These are phyloP conservation scores for Bufo bufo DNA, from an alignment of 2,113 vertebrate genomes.

Conservation along the genomic window DNA sequence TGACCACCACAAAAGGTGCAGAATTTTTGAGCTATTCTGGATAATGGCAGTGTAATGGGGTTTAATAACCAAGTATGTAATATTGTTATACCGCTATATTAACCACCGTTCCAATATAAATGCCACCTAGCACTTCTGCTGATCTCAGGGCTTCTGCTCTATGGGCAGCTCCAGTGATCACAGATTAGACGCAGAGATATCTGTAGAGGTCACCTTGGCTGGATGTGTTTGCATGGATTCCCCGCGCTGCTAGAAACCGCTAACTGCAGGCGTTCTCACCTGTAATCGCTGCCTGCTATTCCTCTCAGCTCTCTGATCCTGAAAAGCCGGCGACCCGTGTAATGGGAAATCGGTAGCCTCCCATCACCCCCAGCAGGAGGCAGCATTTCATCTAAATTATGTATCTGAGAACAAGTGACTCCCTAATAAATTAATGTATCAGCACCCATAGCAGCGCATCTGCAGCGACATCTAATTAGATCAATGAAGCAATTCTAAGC, in stretches of 20 bases:
- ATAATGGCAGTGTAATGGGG: too few relatives aligned
- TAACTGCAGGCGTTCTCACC: background rate
- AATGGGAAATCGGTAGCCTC: background rate
- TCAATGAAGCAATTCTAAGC: background rate
- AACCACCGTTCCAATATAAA: background rate
- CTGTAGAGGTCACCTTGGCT: conserved; percentile 8
- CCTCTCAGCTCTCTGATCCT: background rate
- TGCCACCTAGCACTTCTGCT: background rate
- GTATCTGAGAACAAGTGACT: background rate
- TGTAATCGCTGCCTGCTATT: conserved; percentile 5
- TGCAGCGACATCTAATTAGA: background rate
- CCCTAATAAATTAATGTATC: background rate
- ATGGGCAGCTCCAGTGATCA: conserved; percentile 11
- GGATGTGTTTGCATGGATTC: conserved; percentile 7
- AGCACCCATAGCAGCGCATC: background rate
- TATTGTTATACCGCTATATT: too few relatives aligned
- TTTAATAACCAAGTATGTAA: background rate
- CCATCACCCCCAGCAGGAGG: background rate
- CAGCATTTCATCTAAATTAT: background rate
- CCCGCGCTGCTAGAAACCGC: background rate
- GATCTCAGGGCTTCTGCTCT: background rate
- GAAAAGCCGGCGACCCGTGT: background rate
- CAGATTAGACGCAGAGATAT: background rate
- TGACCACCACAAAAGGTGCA: too few relatives aligned
- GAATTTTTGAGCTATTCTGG: too few relatives aligned